Percentiles rank a stretch among this genome's conserved stretches.
phyloP scores from a whole-genome alignment of 2,113 vertebrate species.

The Morone saxatilis region DNA sequence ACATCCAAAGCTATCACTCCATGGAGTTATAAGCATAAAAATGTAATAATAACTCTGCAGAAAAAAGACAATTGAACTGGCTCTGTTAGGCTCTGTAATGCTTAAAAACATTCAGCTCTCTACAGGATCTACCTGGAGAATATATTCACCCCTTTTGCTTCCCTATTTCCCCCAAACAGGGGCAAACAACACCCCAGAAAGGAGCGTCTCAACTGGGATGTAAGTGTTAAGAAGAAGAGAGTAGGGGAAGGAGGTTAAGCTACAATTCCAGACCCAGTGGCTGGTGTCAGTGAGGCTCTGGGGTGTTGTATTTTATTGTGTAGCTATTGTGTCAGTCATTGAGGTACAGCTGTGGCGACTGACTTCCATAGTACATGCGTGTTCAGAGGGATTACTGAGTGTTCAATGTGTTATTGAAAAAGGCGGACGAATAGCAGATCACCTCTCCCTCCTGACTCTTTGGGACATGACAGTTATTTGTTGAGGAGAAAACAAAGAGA shows the following conservation, averaged over 20 bases:
- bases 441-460: conserved; percentile 52
- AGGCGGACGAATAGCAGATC: conserved; percentile 46
- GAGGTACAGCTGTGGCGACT: conserved; percentile 40
- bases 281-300: conserved; percentile 62
- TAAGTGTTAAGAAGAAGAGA: conserved; percentile 36
- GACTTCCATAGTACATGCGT: conserved; percentile 39
- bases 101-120: conserved; percentile 30
- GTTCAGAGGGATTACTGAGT: conserved; percentile 52
- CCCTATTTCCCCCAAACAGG: neutral
- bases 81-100: conserved; percentile 41
- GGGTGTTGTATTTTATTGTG: conserved; percentile 63
- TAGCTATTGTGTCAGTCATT: conserved; percentile 50
- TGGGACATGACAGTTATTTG: conserved; percentile 65
- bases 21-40: conserved; percentile 75
- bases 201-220: conserved; percentile 37
- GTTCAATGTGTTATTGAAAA: conserved; percentile 39
- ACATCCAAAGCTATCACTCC: conserved; percentile 73
- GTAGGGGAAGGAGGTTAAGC: conserved; percentile 53
- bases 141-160: neutral
- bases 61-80: conserved; percentile 32
- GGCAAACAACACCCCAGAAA: conserved; percentile 34
- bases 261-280: conserved; percentile 38
- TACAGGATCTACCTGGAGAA: conserved; percentile 20
- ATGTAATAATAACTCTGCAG: conserved; percentile 71
- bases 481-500: conserved; percentile 59